These are phyloP conservation scores for Formica selysi DNA, from an alignment of 1,140 invertebrate genomes.

Conservation along the genomic window DNA sequence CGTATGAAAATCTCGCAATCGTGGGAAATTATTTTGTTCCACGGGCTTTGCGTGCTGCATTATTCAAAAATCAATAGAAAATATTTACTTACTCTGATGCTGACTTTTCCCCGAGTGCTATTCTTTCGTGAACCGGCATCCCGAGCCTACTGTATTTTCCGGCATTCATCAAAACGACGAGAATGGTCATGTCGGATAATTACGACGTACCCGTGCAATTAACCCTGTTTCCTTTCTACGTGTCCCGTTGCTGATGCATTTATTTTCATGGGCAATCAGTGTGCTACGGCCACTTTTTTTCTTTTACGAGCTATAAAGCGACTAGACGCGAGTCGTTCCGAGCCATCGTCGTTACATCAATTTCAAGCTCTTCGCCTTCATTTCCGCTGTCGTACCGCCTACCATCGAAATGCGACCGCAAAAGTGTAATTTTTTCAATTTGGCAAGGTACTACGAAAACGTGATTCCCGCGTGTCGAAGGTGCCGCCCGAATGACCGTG, in stretches of 20 bases:
- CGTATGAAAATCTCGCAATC: slow-evolving; percentile 17
- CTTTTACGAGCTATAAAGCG: slow-evolving; percentile 59
- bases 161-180: slow-evolving; percentile 50
- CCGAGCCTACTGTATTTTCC: slow-evolving; percentile 20
- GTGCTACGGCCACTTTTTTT: background rate
- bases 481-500: background rate
- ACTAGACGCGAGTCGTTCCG: slow-evolving; percentile 43
- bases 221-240: slow-evolving; percentile 47
- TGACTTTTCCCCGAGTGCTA: background rate
- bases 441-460: slow-evolving; percentile 10
- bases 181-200: slow-evolving; percentile 58
- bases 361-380: slow-evolving; percentile 48
- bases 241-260: slow-evolving; percentile 48
- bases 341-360: slow-evolving; percentile 40
- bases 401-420: slow-evolving; percentile 20
- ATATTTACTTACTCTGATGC: slow-evolving; percentile 16
- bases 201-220: slow-evolving; percentile 56
- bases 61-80: slow-evolving; percentile 40
- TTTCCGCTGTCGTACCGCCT: slow-evolving; percentile 28
- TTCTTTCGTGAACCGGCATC: background rate
- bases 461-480: background rate
- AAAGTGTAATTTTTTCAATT: slow-evolving; percentile 61
- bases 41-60: background rate
- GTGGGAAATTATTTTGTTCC: background rate
- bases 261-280: slow-evolving; percentile 56